These are phyloP conservation scores for Epicauta chinensis DNA, from an alignment of 1,140 invertebrate species.

Conservation along the genomic window DNA sequence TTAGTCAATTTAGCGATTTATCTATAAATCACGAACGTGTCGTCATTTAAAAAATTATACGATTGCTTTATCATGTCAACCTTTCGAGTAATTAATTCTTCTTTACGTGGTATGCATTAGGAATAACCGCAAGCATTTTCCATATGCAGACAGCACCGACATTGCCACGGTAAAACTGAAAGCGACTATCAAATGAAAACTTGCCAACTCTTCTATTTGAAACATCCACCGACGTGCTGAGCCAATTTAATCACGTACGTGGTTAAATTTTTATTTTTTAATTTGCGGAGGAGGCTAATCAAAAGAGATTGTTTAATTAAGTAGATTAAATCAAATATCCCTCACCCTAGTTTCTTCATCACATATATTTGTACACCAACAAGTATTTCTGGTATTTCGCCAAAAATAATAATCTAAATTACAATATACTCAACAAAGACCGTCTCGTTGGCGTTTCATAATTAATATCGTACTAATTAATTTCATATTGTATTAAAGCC, in stretches of 20 bases:
- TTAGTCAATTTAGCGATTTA: slow-evolving; percentile 22
- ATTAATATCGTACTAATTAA: slow-evolving; percentile 13
- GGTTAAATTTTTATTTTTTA: slow-evolving; percentile 18
- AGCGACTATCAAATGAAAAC: slow-evolving; percentile 10
- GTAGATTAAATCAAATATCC: slow-evolving; percentile 15
- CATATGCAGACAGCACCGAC: slow-evolving; percentile 6
- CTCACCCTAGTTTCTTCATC: slow-evolving; percentile 5
- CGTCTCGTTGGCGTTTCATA: slow-evolving; percentile 1
- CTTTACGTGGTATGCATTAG: slow-evolving; percentile 9
- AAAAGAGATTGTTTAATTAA: slow-evolving; percentile 17
- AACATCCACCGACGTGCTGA: slow-evolving; percentile 7
- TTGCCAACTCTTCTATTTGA: slow-evolving; percentile 2
- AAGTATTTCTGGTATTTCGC: slow-evolving; percentile 14
- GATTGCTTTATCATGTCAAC: not conserved
- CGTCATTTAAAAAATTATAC: not conserved
- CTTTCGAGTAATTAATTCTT: slow-evolving; percentile 6
- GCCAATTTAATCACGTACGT: slow-evolving; percentile 15
- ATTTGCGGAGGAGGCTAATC: slow-evolving; percentile 15
- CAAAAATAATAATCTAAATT: slow-evolving; percentile 5
- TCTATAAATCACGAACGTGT: slow-evolving; percentile 12
- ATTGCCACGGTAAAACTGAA: not conserved
- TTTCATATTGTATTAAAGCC: slow-evolving; percentile 10
- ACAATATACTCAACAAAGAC: slow-evolving; percentile 6
- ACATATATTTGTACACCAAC: not conserved
- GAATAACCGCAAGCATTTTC: not conserved